Evolutionary conservation across 2,888 invertebrate species (phyloP).

Genomic region (Maniola hyperantus): DNA sequence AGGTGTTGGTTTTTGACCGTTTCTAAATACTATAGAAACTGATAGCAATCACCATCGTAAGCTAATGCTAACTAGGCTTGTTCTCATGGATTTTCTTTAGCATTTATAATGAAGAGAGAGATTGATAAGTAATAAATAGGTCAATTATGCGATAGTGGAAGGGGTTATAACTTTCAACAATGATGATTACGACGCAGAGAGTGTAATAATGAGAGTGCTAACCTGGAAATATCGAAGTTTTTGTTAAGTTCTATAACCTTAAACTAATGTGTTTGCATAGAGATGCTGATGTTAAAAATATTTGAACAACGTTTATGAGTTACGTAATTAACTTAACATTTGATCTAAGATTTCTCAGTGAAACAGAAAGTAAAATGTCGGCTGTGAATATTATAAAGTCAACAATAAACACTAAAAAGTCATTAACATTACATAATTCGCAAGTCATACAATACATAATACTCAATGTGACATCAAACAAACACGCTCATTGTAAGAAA

Average conservation of each 20-base stretch:
- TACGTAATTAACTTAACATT: too few species aligned
- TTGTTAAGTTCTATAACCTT: neutral
- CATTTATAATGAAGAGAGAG: too few species aligned
- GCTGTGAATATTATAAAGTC: constrained; percentile 1
- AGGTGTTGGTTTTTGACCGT: neutral
- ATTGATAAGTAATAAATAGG: too few species aligned
- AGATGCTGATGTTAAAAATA: too few species aligned
- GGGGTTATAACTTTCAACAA: too few species aligned
- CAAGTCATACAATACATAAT: neutral
- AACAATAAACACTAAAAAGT: neutral
- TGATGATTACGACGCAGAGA: neutral
- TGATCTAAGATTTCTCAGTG: neutral
- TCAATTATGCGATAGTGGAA: too few species aligned
- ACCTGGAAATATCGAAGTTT: neutral
- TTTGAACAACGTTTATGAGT: too few species aligned
- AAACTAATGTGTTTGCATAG: too few species aligned
- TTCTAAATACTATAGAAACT: neutral
- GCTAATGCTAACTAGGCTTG: neutral
- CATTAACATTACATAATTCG: neutral
- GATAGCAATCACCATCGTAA: too few species aligned
- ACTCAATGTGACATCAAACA: neutral
- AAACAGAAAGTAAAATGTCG: neutral
- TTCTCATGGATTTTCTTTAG: neutral
- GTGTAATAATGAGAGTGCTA: neutral
- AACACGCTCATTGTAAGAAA: neutral